Evolutionary conservation across 2,113 vertebrate species (phyloP), one percentile per base, ranked within the genome.

Genomic region (Solea senegalensis): DNA sequence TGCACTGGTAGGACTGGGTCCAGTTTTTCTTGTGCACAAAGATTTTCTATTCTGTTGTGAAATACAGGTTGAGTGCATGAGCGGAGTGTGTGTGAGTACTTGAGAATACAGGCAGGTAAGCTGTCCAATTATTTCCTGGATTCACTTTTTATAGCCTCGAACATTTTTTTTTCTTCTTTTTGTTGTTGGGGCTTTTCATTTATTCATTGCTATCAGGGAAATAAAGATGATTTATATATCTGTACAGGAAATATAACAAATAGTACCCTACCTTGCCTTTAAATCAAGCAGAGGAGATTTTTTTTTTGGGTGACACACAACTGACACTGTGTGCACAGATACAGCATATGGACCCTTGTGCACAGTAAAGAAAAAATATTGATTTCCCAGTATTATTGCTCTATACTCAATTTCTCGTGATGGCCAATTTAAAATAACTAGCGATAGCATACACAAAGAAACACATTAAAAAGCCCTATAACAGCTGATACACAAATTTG

Each of bases 331-430:
- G n/a, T n/a, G 2, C 14, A 9, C 7, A 43, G 15, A 40, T 14
- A 58, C 8, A 21, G 39, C 1, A 58, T 56, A 41, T 3, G 40
- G 71, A 51, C 26, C 53, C 81, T 74, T 58, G 72, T 80, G 76
- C 81, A 65, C 56, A 75, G 79, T 65, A 81, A 78, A 28, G 16
- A 62, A 65, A 26, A 78, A 73, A 78, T 65, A 74, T 64, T 72
- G 68, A 76, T 63, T 64, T 28, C 57, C 58, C 57, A 21, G 52
- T 80, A 51, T 54, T 48, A 58, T 61, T 5, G 39, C 41, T 75
- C 73, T n/a, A 5, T 13, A 26, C 27, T 68, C 15, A 5, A 70
- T 86, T 72, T 71, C 57, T 79, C 44, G 57, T 14, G 14, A 56
- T 16, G 43, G 65, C 40, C 66, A 66, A 81, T 80, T 84, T 68